Percentiles rank a stretch among this genome's conserved stretches.
Conservation (phyloP, 2,888 invertebrate genomes). For the Drosophila multiciliata region DNA sequence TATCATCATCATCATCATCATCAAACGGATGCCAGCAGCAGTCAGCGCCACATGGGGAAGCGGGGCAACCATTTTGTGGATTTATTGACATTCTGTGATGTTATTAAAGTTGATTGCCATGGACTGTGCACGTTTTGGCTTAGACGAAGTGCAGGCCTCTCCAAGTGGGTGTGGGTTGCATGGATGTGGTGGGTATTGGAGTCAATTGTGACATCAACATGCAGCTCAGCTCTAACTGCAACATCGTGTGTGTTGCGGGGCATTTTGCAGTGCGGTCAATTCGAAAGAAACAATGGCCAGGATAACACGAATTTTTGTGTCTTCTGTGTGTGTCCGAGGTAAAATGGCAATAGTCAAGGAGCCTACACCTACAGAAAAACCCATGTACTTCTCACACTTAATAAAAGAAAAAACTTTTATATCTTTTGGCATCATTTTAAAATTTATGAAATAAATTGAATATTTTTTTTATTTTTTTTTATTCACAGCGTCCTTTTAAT, state of each 20-base stretch:
- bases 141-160: slow-evolving; percentile 62
- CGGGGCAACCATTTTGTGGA: slow-evolving; percentile 76
- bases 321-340: slow-evolving; percentile 11
- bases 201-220: slow-evolving; percentile 57
- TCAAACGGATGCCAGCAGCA: slow-evolving; percentile 45
- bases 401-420: neutral
- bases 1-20: slow-evolving; percentile 44
- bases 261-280: slow-evolving; percentile 68
- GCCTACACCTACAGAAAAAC: neutral
- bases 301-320: slow-evolving; percentile 49
- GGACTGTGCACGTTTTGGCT: slow-evolving; percentile 76
- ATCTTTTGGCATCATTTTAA: neutral
- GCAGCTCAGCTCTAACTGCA: slow-evolving; percentile 53
- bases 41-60: slow-evolving; percentile 43
- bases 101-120: slow-evolving; percentile 81
- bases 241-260: slow-evolving; percentile 19
- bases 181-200: slow-evolving; percentile 5
- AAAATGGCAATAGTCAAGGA: slow-evolving; percentile 46
- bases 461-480: too few relatives aligned
- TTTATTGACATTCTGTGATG: slow-evolving; percentile 84
- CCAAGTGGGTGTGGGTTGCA: slow-evolving; percentile 4
- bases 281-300: slow-evolving; percentile 70
- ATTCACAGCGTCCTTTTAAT: neutral
- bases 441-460: neutral
- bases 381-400: neutral